Evolutionary conservation across 2,888 invertebrate genomes (phyloP).

Genomic region (Podabrus alpinus): DNA sequence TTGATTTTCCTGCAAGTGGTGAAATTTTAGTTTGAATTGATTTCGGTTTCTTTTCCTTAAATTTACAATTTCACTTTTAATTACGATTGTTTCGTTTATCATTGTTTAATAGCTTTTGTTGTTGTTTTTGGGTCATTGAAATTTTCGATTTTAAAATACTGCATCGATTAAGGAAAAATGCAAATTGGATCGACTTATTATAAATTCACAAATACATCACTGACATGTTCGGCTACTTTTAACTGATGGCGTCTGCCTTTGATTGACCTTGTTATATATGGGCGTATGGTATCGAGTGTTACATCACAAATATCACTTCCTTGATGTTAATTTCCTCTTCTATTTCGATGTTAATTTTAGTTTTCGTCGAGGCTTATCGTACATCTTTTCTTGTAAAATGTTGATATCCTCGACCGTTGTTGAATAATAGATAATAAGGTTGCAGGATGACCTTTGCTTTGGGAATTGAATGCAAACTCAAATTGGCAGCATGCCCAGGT

Average conservation of each 20-base stretch:
- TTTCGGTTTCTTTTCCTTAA: neutral
- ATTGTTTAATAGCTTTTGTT: neutral
- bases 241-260: constrained; percentile 3
- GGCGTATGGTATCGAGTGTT: constrained; percentile 9
- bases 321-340: neutral
- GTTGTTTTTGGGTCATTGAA: neutral
- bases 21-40: neutral
- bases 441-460: constrained; percentile 15
- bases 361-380: neutral
- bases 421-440: constrained; percentile 14
- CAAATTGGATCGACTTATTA: neutral
- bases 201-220: neutral
- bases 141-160: neutral
- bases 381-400: neutral
- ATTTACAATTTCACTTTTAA: neutral
- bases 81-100: neutral
- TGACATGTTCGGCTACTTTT: neutral
- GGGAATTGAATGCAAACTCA: constrained; percentile 8
- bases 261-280: constrained; percentile 2
- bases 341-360: neutral
- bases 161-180: neutral
- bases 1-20: too few relatives aligned
- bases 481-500: constrained; percentile 10
- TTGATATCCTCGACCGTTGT: constrained; percentile 6
- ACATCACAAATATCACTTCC: neutral